Conservation (phyloP, 2,797 vertebrate species). For the Labeo calbasu region DNA sequence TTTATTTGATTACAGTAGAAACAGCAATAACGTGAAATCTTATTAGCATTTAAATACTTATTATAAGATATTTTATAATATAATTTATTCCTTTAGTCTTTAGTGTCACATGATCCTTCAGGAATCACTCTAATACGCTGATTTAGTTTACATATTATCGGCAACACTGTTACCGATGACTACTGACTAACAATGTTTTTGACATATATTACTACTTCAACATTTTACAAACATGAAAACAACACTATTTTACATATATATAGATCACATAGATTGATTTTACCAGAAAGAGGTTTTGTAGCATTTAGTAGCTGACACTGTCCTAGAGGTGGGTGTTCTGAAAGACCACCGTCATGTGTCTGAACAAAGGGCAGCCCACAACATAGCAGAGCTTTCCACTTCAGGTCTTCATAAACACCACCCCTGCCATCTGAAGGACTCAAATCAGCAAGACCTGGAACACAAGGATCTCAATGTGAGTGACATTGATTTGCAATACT, state of each 20-base stretch:
- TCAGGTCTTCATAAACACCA: conserved; percentile 63
- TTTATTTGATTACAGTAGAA: background rate
- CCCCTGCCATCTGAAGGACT: conserved; percentile 9
- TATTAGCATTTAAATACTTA: no score
- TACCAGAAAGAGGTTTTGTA: conserved; percentile 16
- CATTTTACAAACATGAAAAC: background rate
- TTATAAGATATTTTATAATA: no score
- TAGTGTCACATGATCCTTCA: background rate
- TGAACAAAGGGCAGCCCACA: conserved; percentile 69
- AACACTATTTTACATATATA: no score
- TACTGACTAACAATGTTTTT: background rate
- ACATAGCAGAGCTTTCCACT: conserved; percentile 75
- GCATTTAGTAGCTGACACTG: conserved; percentile 31
- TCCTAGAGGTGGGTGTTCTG: background rate
- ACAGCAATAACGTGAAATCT: background rate
- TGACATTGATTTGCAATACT: background rate
- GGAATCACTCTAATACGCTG: background rate
- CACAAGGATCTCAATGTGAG: background rate
- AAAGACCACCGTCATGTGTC: conserved; percentile 2
- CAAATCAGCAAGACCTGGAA: conserved; percentile 63
- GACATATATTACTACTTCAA: background rate
- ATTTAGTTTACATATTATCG: background rate
- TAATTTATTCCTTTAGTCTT: background rate
- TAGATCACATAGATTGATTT: background rate
- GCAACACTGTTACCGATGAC: background rate